Conservation (phyloP, 64 coral and sea anemone genomes). For the Orbicella faveolata region DNA sequence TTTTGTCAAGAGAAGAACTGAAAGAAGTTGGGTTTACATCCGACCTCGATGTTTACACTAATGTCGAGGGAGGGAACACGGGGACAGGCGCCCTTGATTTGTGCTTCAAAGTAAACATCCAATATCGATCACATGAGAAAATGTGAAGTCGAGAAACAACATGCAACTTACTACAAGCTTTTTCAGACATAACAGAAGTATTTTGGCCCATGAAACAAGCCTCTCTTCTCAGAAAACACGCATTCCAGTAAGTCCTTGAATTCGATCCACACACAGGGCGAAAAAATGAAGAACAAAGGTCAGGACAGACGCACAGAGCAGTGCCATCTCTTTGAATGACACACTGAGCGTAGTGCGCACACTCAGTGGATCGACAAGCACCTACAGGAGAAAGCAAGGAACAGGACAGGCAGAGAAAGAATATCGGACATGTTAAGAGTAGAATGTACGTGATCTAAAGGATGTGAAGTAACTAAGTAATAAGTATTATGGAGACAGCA, state of each 20-base stretch:
- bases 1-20: too few relatives aligned
- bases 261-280: constrained; percentile 76
- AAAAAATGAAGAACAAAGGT: constrained; percentile 55
- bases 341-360: constrained; percentile 66
- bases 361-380: constrained; percentile 71
- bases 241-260: constrained; percentile 82
- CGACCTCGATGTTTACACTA: too few relatives aligned
- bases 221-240: constrained; percentile 67
- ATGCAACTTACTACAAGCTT: constrained; percentile 82
- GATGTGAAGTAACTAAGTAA: neutral
- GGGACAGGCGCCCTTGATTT: too few relatives aligned
- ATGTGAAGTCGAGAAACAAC: neutral
- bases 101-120: neutral
- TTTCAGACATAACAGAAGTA: constrained; percentile 42
- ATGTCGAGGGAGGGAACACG: too few relatives aligned
- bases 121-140: neutral
- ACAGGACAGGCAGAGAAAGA: neutral
- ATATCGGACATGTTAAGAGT: neutral
- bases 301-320: constrained; percentile 25
- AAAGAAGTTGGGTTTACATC: too few relatives aligned
- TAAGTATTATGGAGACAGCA: neutral
- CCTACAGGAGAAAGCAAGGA: constrained; percentile 32
- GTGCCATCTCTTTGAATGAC: constrained; percentile 63
- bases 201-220: constrained; percentile 51
- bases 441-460: neutral